Conservation (phyloP, 2,888 invertebrate genomes). For the Yponomeuta evonymella region DNA sequence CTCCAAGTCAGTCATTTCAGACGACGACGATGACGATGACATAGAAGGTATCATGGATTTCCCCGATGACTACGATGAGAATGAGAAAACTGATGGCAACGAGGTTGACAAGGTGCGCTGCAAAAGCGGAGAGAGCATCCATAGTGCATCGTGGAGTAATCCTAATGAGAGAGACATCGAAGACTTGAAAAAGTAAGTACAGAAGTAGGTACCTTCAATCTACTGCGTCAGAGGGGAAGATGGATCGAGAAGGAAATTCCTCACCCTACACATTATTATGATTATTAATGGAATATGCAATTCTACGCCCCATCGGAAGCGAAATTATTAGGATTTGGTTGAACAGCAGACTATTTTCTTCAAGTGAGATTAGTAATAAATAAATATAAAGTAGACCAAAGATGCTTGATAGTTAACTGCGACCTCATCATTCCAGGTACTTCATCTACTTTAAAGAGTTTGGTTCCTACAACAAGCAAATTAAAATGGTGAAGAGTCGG, state of each 20-base stretch:
- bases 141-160: constrained; percentile 61
- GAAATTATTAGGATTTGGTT: too few relatives aligned
- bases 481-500: constrained; percentile 58
- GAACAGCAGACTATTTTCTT: too few relatives aligned
- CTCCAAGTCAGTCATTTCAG: constrained; percentile 60
- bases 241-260: too few relatives aligned
- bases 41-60: constrained; percentile 56
- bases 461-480: constrained; percentile 68
- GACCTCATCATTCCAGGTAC: constrained; percentile 56
- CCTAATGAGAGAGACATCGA: constrained; percentile 71
- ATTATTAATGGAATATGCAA: too few relatives aligned
- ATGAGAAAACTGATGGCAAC: constrained; percentile 36
- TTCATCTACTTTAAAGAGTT: constrained; percentile 74
- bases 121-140: constrained; percentile 49
- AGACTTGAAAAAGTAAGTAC: constrained; percentile 68
- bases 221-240: too few relatives aligned
- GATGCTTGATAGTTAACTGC: too few relatives aligned
- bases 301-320: too few relatives aligned
- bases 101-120: constrained; percentile 50
- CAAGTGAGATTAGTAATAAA: too few relatives aligned
- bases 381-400: too few relatives aligned
- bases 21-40: constrained; percentile 52
- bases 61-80: constrained; percentile 60
- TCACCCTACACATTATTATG: too few relatives aligned
- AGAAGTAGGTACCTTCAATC: too few relatives aligned